A percentile compares a stretch with the other conserved stretches of the same genome.
phyloP scores from a whole-genome alignment of 1,140 invertebrate genomes.

The Conopomorpha cramerella region DNA sequence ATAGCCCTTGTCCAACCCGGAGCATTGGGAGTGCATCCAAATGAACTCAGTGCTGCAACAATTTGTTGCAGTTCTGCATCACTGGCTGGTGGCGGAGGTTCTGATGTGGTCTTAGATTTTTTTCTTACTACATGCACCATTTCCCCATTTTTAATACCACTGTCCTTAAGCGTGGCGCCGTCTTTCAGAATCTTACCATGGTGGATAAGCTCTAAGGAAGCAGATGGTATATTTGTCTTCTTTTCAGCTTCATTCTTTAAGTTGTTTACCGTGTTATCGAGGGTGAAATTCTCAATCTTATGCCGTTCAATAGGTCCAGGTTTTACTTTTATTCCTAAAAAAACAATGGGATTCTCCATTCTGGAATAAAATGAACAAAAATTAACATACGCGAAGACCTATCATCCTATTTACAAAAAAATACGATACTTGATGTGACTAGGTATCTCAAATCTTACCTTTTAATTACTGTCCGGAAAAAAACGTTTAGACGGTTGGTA shows the following conservation, averaged over 20 bases:
- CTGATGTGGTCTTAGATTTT: conserved; percentile 16
- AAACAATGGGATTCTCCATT: too few relatives aligned
- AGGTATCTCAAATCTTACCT: too few relatives aligned
- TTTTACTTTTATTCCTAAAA: conserved; percentile 46
- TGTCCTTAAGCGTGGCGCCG: conserved; percentile 26
- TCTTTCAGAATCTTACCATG: conserved; percentile 48
- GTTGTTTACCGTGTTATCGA: conserved; percentile 35
- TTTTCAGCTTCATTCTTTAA: conserved; percentile 39
- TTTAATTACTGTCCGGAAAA: too few relatives aligned
- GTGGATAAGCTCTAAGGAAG: conserved; percentile 40
- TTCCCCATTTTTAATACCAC: conserved; percentile 43
- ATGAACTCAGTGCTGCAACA: conserved; percentile 27
- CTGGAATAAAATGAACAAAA: too few relatives aligned
- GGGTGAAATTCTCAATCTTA: conserved; percentile 37
- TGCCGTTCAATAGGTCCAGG: conserved; percentile 39
- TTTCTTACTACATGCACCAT: conserved; percentile 52
- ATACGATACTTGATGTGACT: too few relatives aligned
- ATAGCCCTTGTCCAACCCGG: conserved; percentile 48
- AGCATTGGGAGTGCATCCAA: conserved; percentile 47
- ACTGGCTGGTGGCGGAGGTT: conserved; percentile 21
- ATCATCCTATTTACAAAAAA: too few relatives aligned
- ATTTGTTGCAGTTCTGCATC: conserved; percentile 37
- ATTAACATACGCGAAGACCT: too few relatives aligned
- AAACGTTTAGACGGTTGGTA: too few relatives aligned
- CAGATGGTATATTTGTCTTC: conserved; percentile 33